Conservation (phyloP, 1,140 invertebrate genomes). For the Zaprionus capensis region DNA sequence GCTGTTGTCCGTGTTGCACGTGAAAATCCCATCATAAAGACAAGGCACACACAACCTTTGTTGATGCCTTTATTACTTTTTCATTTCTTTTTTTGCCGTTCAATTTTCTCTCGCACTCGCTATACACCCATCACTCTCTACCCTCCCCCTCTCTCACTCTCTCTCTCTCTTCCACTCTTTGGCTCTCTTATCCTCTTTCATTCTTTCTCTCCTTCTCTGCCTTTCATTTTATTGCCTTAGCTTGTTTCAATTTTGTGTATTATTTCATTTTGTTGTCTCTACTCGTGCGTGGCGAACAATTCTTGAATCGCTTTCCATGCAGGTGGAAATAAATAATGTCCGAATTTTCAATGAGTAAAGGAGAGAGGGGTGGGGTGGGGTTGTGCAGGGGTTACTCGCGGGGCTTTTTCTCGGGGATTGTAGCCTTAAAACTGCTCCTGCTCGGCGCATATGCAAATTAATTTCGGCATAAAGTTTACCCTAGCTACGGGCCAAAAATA, state of each 20-base stretch:
- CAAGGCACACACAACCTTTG: constrained; percentile 34
- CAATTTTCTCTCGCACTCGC: constrained; percentile 31
- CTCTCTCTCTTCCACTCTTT: not conserved
- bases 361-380: not conserved
- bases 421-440: constrained; percentile 18
- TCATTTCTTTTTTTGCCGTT: constrained; percentile 36
- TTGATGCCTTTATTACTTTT: constrained; percentile 44
- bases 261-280: constrained; percentile 28
- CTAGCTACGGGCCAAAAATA: constrained; percentile 41
- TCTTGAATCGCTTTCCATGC: constrained; percentile 16
- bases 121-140: no score
- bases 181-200: no score
- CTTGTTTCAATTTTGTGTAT: constrained; percentile 27
- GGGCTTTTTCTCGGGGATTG: not conserved
- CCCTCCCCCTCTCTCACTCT: not conserved
- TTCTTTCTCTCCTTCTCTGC: not conserved
- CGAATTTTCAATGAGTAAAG: constrained; percentile 18
- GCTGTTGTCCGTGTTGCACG: constrained; percentile 49
- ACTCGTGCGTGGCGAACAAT: constrained; percentile 8
- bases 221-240: constrained; percentile 5
- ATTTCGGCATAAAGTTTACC: constrained; percentile 38
- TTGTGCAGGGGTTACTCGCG: not conserved
- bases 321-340: constrained; percentile 34
- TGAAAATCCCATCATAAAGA: constrained; percentile 75
- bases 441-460: constrained; percentile 43